These are phyloP conservation scores for Pachycephala philippinensis DNA, from an alignment of 2,113 vertebrate species.

Conservation along the genomic window DNA sequence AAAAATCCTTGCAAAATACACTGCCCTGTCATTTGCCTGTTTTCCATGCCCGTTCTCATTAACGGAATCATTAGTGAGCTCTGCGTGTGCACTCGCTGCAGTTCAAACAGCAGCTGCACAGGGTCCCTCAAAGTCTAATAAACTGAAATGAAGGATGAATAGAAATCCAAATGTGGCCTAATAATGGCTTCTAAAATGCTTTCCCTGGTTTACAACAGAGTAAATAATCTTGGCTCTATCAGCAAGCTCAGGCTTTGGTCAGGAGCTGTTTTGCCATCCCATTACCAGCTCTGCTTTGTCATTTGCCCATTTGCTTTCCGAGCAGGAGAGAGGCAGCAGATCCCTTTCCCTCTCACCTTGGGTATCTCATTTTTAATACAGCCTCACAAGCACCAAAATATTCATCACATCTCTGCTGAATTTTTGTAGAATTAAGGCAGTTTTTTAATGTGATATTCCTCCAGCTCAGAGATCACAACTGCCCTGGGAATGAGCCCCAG, in stretches of 20 bases:
- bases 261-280: neutral
- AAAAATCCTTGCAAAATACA: neutral
- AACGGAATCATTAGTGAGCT: neutral
- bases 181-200: neutral
- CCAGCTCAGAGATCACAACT: neutral
- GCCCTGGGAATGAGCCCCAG: neutral
- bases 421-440: neutral
- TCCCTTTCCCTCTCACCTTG: neutral
- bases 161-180: constrained; percentile 11
- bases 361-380: neutral
- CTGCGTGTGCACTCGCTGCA: neutral
- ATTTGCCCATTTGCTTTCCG: neutral
- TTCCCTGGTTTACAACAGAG: neutral
- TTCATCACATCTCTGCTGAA: neutral
- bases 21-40: neutral
- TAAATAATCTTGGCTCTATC: neutral
- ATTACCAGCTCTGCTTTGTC: neutral
- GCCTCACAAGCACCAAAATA: neutral
- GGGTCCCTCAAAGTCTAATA: constrained; percentile 45
- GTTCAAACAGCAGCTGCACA: constrained; percentile 30
- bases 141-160: constrained; percentile 39
- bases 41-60: neutral
- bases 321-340: neutral
- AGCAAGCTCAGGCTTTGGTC: neutral
- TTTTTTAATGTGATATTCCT: neutral